Conservation (phyloP, 2,113 vertebrate genomes). For the Callionymus lyra region DNA sequence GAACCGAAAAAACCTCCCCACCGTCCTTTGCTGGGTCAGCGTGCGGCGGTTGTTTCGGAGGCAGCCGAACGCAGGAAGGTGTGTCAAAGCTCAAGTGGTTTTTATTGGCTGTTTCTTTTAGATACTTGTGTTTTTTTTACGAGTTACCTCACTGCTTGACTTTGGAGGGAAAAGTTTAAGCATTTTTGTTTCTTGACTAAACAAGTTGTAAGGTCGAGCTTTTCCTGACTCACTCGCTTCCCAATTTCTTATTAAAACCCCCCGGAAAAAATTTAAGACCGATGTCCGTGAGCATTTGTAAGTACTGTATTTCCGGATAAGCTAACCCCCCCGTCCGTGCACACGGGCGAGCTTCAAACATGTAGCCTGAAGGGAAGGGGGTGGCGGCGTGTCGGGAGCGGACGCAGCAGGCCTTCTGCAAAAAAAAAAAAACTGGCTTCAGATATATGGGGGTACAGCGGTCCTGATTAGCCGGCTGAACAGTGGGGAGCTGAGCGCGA, state of each 20-base stretch:
- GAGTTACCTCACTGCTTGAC: slow-evolving; percentile 31
- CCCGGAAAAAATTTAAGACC: slow-evolving; percentile 23
- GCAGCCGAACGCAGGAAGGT: slow-evolving; percentile 35
- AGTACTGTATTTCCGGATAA: not conserved
- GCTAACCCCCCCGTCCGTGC: slow-evolving; percentile 9
- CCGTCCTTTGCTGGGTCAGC: slow-evolving; percentile 34
- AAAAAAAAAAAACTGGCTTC: slow-evolving; percentile 43
- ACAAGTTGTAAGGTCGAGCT: too few relatives aligned
- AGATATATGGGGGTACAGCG: slow-evolving; percentile 51
- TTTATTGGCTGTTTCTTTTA: slow-evolving; percentile 50
- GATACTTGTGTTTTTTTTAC: slow-evolving; percentile 31
- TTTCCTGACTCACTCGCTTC: too few relatives aligned
- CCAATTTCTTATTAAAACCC: too few relatives aligned
- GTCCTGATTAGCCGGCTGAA: slow-evolving; percentile 65
- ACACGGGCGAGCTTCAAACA: slow-evolving; percentile 47
- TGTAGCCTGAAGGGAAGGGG: slow-evolving; percentile 54
- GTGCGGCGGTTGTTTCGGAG: slow-evolving; percentile 25
- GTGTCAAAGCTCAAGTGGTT: slow-evolving; percentile 53
- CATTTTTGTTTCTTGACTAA: slow-evolving; percentile 6
- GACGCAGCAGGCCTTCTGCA: slow-evolving; percentile 48
- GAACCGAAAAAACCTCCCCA: slow-evolving; percentile 19
- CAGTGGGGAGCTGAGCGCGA: slow-evolving; percentile 38
- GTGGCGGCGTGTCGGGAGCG: slow-evolving; percentile 47
- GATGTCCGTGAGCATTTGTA: slow-evolving; percentile 4
- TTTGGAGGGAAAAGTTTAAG: slow-evolving; percentile 29